These are phyloP conservation scores for Bostrychus sinensis DNA, from an alignment of 2,113 vertebrate species.

Conservation along the genomic window DNA sequence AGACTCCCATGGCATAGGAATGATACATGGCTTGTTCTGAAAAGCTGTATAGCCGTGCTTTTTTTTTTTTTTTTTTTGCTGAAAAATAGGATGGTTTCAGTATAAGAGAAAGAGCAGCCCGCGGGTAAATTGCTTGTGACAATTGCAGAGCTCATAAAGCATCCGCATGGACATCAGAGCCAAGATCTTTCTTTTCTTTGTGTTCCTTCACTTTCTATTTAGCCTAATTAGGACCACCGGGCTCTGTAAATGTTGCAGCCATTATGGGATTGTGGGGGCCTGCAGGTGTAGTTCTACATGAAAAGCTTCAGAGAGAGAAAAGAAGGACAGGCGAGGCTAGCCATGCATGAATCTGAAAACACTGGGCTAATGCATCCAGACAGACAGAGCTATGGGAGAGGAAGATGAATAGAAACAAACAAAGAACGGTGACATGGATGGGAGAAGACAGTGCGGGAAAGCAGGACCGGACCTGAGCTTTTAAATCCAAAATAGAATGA, in stretches of 20 bases:
- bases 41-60: conserved; percentile 15
- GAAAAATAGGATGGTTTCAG: conserved; percentile 41
- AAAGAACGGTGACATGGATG: neutral
- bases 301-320: conserved; percentile 39
- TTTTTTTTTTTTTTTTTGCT: no score
- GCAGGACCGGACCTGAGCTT: conserved; percentile 20
- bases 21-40: conserved; percentile 20
- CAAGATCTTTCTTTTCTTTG: conserved; percentile 34
- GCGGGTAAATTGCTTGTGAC: conserved; percentile 60
- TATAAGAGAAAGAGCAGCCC: conserved; percentile 20
- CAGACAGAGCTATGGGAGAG: conserved; percentile 12
- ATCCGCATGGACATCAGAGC: conserved; percentile 31
- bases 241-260: conserved; percentile 52
- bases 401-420: conserved; percentile 21
- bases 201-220: conserved; percentile 47
- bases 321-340: conserved; percentile 14
- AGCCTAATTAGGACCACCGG: conserved; percentile 65
- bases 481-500: conserved; percentile 14
- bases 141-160: conserved; percentile 44
- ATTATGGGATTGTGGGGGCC: conserved; percentile 36
- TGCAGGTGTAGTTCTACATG: conserved; percentile 47
- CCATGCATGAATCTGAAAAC: conserved; percentile 10
- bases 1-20: neutral
- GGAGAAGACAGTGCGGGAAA: conserved; percentile 28
- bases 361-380: conserved; percentile 34